These are phyloP conservation scores for Crocodylus rhombifer DNA, from an alignment of 2,797 vertebrate genomes.

Conservation along the genomic window DNA sequence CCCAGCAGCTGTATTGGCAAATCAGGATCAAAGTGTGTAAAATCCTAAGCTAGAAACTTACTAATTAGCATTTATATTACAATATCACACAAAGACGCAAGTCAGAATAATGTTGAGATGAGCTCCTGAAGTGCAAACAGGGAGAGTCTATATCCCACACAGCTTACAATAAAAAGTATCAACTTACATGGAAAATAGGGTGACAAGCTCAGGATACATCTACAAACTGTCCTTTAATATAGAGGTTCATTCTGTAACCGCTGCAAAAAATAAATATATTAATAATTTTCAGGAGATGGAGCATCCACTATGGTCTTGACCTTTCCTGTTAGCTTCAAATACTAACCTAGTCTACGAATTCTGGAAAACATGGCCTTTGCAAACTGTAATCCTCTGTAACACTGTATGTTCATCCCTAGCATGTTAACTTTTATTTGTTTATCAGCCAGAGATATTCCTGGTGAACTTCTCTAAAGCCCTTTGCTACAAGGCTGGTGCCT, in stretches of 20 bases:
- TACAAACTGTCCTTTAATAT: too few species aligned
- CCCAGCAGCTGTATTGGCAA: neutral
- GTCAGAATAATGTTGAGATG: neutral
- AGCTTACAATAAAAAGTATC: neutral
- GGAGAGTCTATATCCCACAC: neutral
- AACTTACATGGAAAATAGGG: neutral
- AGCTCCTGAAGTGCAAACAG: neutral
- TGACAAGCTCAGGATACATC: too few species aligned
- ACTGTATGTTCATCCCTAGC: neutral
- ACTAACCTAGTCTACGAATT: neutral
- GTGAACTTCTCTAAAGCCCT: neutral
- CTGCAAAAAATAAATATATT: neutral
- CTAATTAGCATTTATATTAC: neutral
- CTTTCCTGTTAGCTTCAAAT: conserved; percentile 29
- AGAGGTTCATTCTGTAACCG: too few species aligned
- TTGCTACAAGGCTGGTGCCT: conserved; percentile 19
- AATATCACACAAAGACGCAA: neutral
- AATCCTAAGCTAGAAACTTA: neutral
- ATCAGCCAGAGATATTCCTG: neutral
- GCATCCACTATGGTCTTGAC: neutral
- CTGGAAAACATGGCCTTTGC: neutral
- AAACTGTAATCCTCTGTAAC: neutral
- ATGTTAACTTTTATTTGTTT: neutral
- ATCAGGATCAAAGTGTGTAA: neutral
- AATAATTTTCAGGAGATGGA: neutral